These are phyloP conservation scores for Idaea biselata DNA, from an alignment of 2,888 invertebrate species.

Conservation along the genomic window DNA sequence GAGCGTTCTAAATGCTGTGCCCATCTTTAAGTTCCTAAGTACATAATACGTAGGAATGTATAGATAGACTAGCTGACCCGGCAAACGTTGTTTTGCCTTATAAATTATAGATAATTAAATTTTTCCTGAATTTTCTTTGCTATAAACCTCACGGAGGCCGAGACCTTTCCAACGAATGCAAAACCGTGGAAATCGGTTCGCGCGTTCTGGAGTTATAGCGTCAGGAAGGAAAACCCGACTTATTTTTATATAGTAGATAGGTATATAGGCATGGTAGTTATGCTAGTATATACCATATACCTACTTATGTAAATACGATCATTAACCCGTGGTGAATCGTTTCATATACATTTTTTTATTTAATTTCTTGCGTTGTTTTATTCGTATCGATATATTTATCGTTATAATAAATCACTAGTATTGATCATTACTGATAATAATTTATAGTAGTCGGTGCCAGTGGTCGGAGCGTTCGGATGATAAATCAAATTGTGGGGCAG, in stretches of 20 bases:
- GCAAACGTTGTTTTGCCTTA: too few species aligned
- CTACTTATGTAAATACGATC: background rate
- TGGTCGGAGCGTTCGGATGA: conserved; percentile 35
- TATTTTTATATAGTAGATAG: background rate
- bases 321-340: background rate
- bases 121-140: too few species aligned
- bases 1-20: too few species aligned
- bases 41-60: background rate
- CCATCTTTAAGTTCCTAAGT: too few species aligned
- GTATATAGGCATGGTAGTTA: background rate
- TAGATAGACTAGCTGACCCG: too few species aligned
- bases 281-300: background rate
- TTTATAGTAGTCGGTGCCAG: conserved; percentile 64
- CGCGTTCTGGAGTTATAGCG: too few species aligned
- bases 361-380: conserved; percentile 49
- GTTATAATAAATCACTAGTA: conserved; percentile 68
- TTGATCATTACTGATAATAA: conserved; percentile 74
- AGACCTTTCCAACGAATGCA: too few species aligned
- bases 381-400: conserved; percentile 68
- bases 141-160: too few species aligned
- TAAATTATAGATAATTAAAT: too few species aligned
- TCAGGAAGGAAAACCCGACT: too few species aligned
- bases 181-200: too few species aligned
- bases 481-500: conserved; percentile 40
- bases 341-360: conserved; percentile 22